phyloP scores from a whole-genome alignment of 2,797 vertebrate genomes.

The Gallirallus australis region DNA sequence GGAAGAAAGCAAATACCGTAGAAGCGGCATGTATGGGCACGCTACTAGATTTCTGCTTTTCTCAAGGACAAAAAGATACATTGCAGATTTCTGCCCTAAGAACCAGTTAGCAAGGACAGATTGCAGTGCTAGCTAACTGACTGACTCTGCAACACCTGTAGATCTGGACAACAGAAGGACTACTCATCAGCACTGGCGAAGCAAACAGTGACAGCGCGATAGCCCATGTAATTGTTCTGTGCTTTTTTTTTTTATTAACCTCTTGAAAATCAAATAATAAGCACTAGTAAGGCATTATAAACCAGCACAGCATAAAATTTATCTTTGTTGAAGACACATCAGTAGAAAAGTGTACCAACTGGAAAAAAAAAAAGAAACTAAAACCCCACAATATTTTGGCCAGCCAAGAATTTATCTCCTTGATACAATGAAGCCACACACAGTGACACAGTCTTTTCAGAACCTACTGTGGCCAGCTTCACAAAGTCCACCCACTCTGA shows the following conservation, averaged over 20 bases:
- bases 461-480: neutral
- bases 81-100: neutral
- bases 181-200: neutral
- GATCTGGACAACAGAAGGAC: neutral
- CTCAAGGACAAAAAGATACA: neutral
- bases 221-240: neutral
- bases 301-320: neutral
- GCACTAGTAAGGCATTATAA: neutral
- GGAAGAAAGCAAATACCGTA: neutral
- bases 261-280: neutral
- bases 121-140: neutral
- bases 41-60: neutral
- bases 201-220: neutral
- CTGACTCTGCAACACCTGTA: neutral
- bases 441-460: neutral
- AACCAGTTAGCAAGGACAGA: neutral
- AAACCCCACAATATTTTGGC: neutral
- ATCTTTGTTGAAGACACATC: neutral
- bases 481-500: conserved; percentile 15
- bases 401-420: conserved; percentile 4
- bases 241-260: neutral
- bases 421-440: neutral
- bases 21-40: neutral
- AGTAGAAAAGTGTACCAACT: neutral
- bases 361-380: neutral